phyloP scores from a whole-genome alignment of 2,113 vertebrate genomes.

The Typhlomys cinereus region DNA sequence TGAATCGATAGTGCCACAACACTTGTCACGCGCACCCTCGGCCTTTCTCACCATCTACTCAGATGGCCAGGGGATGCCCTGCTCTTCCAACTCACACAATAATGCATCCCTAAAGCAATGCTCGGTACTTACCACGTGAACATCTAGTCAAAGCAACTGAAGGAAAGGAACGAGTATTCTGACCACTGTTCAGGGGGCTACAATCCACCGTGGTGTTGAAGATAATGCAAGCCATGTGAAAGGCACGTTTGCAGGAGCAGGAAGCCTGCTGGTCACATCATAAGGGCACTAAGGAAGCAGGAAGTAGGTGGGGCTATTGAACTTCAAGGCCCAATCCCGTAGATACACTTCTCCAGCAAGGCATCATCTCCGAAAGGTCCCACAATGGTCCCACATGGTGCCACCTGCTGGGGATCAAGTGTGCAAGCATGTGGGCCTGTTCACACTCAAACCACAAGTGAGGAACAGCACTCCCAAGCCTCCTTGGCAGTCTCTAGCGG shows the following conservation, averaged over 20 bases:
- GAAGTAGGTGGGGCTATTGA: background rate
- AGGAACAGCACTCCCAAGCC: background rate
- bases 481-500: background rate
- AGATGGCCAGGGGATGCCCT: too few relatives aligned
- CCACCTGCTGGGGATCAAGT: too few relatives aligned
- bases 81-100: too few relatives aligned
- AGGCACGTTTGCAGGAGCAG: background rate
- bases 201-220: background rate
- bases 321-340: background rate
- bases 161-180: too few relatives aligned
- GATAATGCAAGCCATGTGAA: too few relatives aligned
- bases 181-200: background rate
- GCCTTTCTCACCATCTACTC: too few relatives aligned
- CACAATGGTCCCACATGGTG: too few relatives aligned
- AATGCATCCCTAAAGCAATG: too few relatives aligned
- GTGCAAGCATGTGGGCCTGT: background rate
- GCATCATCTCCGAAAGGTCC: background rate
- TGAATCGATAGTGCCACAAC: too few relatives aligned
- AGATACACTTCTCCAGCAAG: background rate
- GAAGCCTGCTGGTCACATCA: background rate
- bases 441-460: background rate
- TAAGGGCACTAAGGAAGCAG: background rate
- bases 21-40: too few relatives aligned
- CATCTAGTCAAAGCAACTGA: background rate
- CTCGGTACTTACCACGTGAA: background rate